phyloP scores from a whole-genome alignment of 35 echinoderm and acorn worm species.

The Apostichopus japonicus region DNA sequence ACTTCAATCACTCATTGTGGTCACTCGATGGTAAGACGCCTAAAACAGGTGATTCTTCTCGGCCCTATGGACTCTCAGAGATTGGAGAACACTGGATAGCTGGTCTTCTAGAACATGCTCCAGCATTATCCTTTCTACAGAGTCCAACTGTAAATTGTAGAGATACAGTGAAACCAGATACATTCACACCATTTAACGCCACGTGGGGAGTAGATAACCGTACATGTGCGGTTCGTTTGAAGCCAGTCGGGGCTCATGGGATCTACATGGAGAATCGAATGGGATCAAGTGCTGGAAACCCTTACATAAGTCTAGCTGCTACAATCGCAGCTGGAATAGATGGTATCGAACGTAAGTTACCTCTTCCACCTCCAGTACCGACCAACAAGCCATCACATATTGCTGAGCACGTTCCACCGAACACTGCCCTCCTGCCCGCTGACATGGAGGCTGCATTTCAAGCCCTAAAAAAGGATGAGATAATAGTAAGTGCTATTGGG shows the following conservation, averaged over 20 bases:
- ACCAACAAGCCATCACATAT: constrained; percentile 13
- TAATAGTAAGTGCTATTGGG: constrained; percentile 53
- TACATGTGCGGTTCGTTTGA: constrained; percentile 55
- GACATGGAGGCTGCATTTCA: constrained; percentile 45
- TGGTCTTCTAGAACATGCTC: constrained; percentile 64
- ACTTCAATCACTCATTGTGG: constrained; percentile 77
- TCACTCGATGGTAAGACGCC: constrained; percentile 34
- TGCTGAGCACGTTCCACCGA: not conserved
- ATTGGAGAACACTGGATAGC: constrained; percentile 68
- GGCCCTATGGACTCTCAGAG: constrained; percentile 39
- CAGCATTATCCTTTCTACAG: constrained; percentile 54
- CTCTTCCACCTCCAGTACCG: constrained; percentile 15
- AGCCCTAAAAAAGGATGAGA: constrained; percentile 35
- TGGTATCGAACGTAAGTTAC: constrained; percentile 63
- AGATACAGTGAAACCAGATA: constrained; percentile 30
- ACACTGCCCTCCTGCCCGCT: constrained; percentile 13
- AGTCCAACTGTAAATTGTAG: constrained; percentile 60
- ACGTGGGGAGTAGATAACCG: constrained; percentile 77
- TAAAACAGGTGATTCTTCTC: constrained; percentile 11
- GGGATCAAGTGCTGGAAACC: constrained; percentile 66
- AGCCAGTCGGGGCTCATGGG: constrained; percentile 42
- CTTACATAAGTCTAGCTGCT: constrained; percentile 65
- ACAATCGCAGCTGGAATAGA: constrained; percentile 74
- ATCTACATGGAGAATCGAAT: constrained; percentile 66
- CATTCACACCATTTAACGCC: constrained; percentile 60